phyloP scores from a whole-genome alignment of 2,113 vertebrate genomes.

The Vulpes vulpes region DNA sequence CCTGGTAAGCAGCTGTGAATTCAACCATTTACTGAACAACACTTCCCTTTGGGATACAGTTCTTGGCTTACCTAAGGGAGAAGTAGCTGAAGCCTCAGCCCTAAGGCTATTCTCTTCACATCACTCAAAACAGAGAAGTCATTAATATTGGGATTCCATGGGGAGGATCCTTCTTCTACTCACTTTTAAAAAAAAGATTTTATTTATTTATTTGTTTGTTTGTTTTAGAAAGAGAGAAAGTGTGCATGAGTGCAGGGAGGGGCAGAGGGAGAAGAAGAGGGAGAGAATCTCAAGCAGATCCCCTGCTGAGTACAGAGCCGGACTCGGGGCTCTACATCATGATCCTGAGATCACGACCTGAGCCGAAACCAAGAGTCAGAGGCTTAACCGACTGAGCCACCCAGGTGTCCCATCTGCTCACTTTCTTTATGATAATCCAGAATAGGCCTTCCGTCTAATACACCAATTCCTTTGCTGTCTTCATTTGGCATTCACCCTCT shows the following conservation, averaged over 20 bases:
- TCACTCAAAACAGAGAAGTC: not conserved
- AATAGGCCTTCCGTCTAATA: not conserved
- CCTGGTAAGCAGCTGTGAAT: not conserved
- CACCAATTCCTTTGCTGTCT: not conserved
- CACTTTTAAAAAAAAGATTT: not conserved
- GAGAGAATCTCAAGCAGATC: not conserved
- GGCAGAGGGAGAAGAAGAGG: not conserved
- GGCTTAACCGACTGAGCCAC: not conserved
- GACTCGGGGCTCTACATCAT: not conserved
- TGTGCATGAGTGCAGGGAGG: not conserved
- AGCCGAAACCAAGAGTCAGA: not conserved
- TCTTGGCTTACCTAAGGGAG: not conserved
- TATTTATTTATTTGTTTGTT: not conserved
- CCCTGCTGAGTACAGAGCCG: not conserved
- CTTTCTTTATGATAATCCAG: not conserved
- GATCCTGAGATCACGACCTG: not conserved
- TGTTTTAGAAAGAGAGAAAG: not conserved
- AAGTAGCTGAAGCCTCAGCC: not conserved
- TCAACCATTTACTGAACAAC: not conserved
- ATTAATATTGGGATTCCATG: not conserved
- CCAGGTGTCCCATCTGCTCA: not conserved
- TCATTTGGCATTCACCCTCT: not conserved
- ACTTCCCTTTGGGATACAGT: not conserved
- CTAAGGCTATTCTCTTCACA: not conserved
- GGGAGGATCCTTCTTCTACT: not conserved